Evolutionary conservation across 2,113 vertebrate species (phyloP).

Genomic region (Sula dactylatra): DNA sequence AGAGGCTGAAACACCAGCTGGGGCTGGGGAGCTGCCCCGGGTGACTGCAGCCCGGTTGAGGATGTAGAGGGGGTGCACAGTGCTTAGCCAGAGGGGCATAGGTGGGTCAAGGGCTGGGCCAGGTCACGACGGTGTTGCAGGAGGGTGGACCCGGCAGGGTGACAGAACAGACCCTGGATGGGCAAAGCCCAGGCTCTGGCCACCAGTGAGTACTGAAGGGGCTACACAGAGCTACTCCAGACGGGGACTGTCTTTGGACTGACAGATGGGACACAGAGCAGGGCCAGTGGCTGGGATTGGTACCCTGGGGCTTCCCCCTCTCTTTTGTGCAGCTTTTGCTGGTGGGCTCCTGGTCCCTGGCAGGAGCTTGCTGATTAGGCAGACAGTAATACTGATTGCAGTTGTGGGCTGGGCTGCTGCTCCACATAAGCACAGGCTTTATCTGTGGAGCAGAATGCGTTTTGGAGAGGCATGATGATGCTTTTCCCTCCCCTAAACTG

Average conservation of each 20-base stretch:
- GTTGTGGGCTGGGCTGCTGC: neutral
- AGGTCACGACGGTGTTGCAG: rapidly evolving
- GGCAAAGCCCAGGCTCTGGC: neutral
- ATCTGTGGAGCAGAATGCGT: neutral
- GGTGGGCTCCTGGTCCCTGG: neutral
- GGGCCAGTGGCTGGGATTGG: neutral
- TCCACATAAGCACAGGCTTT: neutral
- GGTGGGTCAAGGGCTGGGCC: neutral
- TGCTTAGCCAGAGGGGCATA: neutral
- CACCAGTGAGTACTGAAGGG: neutral
- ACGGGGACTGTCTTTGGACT: neutral
- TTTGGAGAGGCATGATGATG: neutral
- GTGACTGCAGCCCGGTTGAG: neutral
- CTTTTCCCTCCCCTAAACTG: neutral
- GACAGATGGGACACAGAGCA: neutral
- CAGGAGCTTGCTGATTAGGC: neutral
- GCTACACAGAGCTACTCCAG: rapidly evolving
- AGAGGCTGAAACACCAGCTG: neutral
- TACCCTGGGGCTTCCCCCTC: neutral
- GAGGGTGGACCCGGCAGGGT: neutral
- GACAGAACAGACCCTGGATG: neutral
- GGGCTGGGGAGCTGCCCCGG: neutral
- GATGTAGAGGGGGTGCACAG: rapidly evolving
- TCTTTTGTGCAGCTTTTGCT: neutral
- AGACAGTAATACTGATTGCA: rapidly evolving